Evolutionary conservation across 2,888 invertebrate genomes (phyloP).

Genomic region (Sisyra nigra): DNA sequence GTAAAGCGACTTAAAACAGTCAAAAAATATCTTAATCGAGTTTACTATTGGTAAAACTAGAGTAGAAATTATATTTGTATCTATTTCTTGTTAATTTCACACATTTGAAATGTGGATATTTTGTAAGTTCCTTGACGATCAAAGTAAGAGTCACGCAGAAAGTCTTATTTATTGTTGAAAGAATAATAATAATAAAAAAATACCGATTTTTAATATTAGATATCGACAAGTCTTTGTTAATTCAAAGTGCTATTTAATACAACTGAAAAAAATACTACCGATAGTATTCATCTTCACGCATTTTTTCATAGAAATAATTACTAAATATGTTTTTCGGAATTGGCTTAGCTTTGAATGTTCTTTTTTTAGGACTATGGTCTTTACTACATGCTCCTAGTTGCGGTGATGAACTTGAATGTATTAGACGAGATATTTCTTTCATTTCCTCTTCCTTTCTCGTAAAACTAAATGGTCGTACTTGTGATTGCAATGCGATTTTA

Average conservation of each 20-base stretch:
- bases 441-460: constrained; percentile 40
- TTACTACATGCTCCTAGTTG: constrained; percentile 16
- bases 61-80: too few species aligned
- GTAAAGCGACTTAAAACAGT: too few species aligned
- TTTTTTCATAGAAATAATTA: constrained; percentile 51
- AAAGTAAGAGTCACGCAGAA: too few species aligned
- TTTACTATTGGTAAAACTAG: too few species aligned
- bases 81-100: too few species aligned
- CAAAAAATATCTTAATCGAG: too few species aligned
- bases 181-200: too few species aligned
- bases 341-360: constrained; percentile 47
- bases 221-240: background rate
- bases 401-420: constrained; percentile 24
- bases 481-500: constrained; percentile 41
- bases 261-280: constrained; percentile 38
- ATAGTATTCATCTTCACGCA: constrained; percentile 56
- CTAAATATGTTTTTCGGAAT: constrained; percentile 54
- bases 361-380: constrained; percentile 26
- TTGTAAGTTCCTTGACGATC: too few species aligned
- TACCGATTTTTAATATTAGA: background rate
- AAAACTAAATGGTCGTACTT: constrained; percentile 49
- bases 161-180: too few species aligned
- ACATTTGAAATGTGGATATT: too few species aligned
- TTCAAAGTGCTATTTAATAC: background rate
- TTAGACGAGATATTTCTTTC: constrained; percentile 22